A percentile compares a stretch with the other conserved stretches of the same genome.
Evolutionary conservation across 2,113 vertebrate genomes (phyloP).

Genomic region (Hystrix brachyura): DNA sequence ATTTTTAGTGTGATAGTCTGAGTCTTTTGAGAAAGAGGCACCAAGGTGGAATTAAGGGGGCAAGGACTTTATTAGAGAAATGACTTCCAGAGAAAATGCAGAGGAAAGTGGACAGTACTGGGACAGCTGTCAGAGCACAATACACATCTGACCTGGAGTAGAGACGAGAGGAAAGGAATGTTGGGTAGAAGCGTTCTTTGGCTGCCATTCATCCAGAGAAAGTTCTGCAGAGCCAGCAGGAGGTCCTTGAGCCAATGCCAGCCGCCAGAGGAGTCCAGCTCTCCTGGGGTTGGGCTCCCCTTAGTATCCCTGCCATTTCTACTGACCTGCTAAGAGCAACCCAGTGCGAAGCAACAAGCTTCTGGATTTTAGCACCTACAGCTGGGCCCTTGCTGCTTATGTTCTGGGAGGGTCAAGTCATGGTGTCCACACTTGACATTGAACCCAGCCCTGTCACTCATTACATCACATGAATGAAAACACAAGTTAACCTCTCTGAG

Average conservation of each 20-base stretch:
- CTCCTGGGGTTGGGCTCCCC: background rate
- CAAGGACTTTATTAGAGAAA: slow-evolving; percentile 7
- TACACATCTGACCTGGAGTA: background rate
- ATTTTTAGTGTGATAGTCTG: background rate
- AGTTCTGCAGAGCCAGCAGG: background rate
- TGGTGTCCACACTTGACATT: background rate
- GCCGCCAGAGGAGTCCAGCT: background rate
- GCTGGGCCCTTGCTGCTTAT: background rate
- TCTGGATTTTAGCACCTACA: background rate
- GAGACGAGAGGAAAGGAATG: background rate
- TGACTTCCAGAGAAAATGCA: background rate
- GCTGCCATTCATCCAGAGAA: background rate
- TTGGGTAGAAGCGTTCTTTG: background rate
- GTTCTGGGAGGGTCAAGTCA: background rate
- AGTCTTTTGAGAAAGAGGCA: background rate
- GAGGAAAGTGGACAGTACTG: background rate
- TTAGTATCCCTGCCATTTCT: background rate
- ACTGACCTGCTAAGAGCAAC: background rate
- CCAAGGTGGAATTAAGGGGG: background rate
- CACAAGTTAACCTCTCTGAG: background rate
- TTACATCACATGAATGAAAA: background rate
- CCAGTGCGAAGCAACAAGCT: background rate
- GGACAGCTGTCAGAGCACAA: background rate
- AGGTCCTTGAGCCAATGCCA: background rate
- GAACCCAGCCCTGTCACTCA: background rate